Percentiles rank a stretch among this genome's conserved stretches.
These are phyloP conservation scores for Caerostris extrusa DNA, from an alignment of 1,140 invertebrate genomes.

Conservation along the genomic window DNA sequence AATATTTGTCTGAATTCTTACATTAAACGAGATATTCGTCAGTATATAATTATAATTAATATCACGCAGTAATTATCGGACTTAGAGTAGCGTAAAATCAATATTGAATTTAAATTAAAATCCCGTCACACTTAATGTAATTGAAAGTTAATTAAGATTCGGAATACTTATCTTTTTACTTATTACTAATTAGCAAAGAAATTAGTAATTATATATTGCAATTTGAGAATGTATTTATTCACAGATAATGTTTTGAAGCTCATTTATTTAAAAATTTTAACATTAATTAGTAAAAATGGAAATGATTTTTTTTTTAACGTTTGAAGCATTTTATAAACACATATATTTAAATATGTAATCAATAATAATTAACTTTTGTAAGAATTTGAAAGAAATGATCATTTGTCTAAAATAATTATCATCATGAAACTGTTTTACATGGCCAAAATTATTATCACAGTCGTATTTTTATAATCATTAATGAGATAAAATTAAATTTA, in stretches of 20 bases:
- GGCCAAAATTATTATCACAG: too few relatives aligned
- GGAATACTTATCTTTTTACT: not conserved
- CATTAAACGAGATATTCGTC: not conserved
- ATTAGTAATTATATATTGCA: not conserved
- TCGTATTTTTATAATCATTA: too few relatives aligned
- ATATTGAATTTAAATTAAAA: slow-evolving; percentile 30
- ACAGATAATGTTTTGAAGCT: not conserved
- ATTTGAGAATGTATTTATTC: not conserved
- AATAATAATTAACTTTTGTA: too few relatives aligned
- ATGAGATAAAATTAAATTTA: too few relatives aligned
- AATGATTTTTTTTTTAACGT: too few relatives aligned
- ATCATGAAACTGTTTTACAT: too few relatives aligned
- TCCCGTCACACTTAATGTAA: not conserved
- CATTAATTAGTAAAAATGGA: not conserved
- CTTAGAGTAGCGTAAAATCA: not conserved
- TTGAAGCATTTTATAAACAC: too few relatives aligned
- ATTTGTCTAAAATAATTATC: too few relatives aligned
- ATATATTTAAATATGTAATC: too few relatives aligned
- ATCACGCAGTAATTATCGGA: not conserved
- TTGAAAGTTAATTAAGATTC: not conserved
- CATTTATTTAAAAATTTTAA: not conserved
- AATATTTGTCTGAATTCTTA: not conserved
- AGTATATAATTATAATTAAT: not conserved
- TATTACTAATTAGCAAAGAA: not conserved
- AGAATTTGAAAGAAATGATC: too few relatives aligned